Conservation (phyloP, 1,140 invertebrate species). For the Cherax destructor region DNA sequence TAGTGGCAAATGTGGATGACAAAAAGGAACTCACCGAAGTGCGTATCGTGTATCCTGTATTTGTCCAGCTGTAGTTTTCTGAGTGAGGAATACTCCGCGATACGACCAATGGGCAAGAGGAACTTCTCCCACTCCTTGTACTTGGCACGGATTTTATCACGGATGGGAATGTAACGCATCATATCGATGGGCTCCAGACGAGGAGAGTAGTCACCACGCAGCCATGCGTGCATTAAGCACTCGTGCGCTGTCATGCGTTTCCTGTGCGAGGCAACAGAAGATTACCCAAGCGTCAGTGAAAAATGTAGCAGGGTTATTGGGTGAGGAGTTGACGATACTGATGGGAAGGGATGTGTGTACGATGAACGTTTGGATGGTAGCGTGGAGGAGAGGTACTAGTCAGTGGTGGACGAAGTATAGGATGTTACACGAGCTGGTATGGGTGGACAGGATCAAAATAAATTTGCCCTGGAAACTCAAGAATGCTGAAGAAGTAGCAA, state of each 20-base stretch:
- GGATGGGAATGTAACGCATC: slow-evolving; percentile 88
- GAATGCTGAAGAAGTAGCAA: too few relatives aligned
- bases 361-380: too few relatives aligned
- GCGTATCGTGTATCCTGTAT: slow-evolving; percentile 96
- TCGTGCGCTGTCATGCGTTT: slow-evolving; percentile 99
- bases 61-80: slow-evolving; percentile 96
- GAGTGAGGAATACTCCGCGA: slow-evolving; percentile 98
- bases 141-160: slow-evolving; percentile 89
- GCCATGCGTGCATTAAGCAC: slow-evolving; percentile 95
- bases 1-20: too few relatives aligned
- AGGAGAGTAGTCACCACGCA: slow-evolving; percentile 88
- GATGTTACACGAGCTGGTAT: too few relatives aligned
- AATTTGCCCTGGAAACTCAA: too few relatives aligned
- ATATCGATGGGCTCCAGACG: slow-evolving; percentile 86
- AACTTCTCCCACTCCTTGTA: slow-evolving; percentile 95
- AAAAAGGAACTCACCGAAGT: slow-evolving; percentile 79
- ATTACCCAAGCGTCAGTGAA: background rate
- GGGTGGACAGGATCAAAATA: too few relatives aligned
- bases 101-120: slow-evolving; percentile 93
- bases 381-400: too few relatives aligned
- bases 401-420: too few relatives aligned
- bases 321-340: too few relatives aligned
- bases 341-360: too few relatives aligned
- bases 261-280: slow-evolving; percentile 76
- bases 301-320: too few relatives aligned